A percentile compares a stretch with the other conserved stretches of the same genome.
Conservation (phyloP, 64 coral and sea anemone species). For the Anthopleura sola region DNA sequence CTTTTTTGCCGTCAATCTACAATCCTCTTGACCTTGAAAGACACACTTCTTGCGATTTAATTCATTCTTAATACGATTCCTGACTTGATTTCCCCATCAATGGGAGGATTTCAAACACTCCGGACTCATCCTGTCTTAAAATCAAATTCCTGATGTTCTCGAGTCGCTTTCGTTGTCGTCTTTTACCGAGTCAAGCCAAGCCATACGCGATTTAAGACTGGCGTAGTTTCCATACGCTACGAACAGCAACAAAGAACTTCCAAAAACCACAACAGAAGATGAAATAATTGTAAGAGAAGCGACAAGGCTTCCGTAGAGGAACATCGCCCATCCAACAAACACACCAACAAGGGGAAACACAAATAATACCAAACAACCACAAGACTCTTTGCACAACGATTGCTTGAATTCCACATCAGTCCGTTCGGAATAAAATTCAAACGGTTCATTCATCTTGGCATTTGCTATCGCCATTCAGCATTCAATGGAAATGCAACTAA, state of each 20-base stretch:
- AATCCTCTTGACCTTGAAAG: neutral
- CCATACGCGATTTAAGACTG: neutral
- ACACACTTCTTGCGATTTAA: neutral
- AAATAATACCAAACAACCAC: neutral
- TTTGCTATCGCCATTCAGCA: neutral
- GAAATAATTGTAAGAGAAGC: neutral
- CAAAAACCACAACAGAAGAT: constrained; percentile 4
- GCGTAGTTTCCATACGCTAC: constrained; percentile 9
- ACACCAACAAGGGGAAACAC: constrained; percentile 4
- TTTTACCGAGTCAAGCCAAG: neutral
- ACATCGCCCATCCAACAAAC: constrained; percentile 17
- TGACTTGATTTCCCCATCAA: neutral
- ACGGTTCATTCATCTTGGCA: neutral
- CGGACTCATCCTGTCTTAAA: neutral
- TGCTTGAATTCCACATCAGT: neutral
- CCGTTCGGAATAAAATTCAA: neutral
- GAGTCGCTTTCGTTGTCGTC: neutral
- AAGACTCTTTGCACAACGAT: neutral
- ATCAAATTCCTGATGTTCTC: neutral
- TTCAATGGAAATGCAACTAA: neutral
- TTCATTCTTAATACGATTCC: neutral
- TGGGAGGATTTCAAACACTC: neutral
- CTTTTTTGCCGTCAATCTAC: too few species aligned
- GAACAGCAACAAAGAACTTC: constrained; percentile 15
- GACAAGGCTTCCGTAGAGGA: constrained; percentile 1